These are phyloP conservation scores for Eupelmus urozonus DNA, from an alignment of 2,888 invertebrate genomes.

Conservation along the genomic window DNA sequence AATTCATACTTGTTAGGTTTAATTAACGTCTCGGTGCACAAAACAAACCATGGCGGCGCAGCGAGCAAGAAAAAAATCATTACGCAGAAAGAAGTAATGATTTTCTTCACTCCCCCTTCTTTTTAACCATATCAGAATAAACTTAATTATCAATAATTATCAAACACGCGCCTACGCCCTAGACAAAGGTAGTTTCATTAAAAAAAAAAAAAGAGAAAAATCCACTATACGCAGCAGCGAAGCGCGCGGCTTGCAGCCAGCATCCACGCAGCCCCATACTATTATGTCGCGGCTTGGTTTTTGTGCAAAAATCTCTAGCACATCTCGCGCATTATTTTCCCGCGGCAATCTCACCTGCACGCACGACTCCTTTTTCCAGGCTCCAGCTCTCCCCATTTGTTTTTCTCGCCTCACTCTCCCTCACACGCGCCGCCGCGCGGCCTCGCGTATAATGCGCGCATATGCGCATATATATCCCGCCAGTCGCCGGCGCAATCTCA, in stretches of 20 bases:
- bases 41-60: no score
- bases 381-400: background rate
- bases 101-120: background rate
- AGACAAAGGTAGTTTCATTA: background rate
- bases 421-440: no score
- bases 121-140: background rate
- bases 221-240: no score
- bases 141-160: background rate
- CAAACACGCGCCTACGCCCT: no score
- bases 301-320: background rate
- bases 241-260: no score
- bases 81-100: background rate
- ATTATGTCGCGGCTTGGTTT: background rate
- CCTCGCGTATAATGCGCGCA: background rate
- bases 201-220: background rate
- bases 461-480: background rate
- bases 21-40: no score
- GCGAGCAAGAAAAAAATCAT: no score
- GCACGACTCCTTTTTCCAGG: background rate
- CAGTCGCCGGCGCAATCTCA: background rate
- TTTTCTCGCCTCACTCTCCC: slow-evolving; percentile 30
- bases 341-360: slow-evolving; percentile 33
- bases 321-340: slow-evolving; percentile 17
- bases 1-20: no score
- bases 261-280: background rate